Evolutionary conservation across 2,888 invertebrate species (phyloP), one percentile per base, ranked within the genome.

Genomic region (Conus canariensis): DNA sequence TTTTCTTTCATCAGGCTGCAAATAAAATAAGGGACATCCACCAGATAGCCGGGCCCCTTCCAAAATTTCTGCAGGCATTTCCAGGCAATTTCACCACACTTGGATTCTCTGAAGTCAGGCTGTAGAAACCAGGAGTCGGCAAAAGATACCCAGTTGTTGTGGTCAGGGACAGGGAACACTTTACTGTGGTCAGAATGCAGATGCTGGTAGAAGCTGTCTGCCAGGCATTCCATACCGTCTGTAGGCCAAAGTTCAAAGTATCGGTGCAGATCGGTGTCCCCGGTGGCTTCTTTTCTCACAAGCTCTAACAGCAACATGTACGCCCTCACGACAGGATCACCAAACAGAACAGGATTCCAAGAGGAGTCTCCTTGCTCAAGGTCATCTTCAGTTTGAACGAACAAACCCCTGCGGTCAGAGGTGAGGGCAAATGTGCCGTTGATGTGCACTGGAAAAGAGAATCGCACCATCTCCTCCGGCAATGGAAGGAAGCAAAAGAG

Each of bases 361-460:
- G 92, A 91, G 12, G 89, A 91, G 82, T 86, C 88, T 14, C 82
- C n/a, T 58, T 87, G 90, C 12, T 85, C 25, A 85, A 93, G 95
- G 91, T 95, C 95, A 90, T 95, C 95, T 30, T 92, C 93, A 22
- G 94, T 93, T 67, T 87, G 89, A 59, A 92, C 92, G 22, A 88
- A 90, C 19, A 96, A 92, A 67, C 93, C 92, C n/a, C 94, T 91
- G 59, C 96, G 90, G 70, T 95, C 94, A 16, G 94, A 93, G 10
- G 94, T 93, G 6, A 96, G 93, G 8, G 95, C 93, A 92, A 96
- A 96, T 19, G 94, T 93, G 0, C 94, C 95, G 90, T 95, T 96
- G 10, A 96, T 91, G 90, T 95, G 95, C 56, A 95, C 93, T 6
- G 94, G 94, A 58, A 96, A 93, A 3, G 91, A 89, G 19, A 95